Evolutionary conservation across 2,888 invertebrate species (phyloP).

Genomic region (Junonia oenone): DNA sequence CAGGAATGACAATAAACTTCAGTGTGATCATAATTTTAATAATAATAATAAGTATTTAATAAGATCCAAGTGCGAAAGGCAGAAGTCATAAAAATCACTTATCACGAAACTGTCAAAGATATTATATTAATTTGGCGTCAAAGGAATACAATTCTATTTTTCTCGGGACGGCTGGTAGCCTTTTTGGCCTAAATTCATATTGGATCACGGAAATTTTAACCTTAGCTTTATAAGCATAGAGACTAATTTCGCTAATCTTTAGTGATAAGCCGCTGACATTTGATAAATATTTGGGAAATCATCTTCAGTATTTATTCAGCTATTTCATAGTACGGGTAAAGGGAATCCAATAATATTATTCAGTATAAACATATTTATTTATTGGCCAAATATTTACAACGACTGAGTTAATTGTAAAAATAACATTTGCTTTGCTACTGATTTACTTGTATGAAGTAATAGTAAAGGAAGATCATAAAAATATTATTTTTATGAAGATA

Average conservation of each 20-base stretch:
- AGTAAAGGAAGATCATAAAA: background rate
- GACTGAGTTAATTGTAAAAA: background rate
- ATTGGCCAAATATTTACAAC: background rate
- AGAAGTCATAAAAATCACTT: constrained; percentile 14
- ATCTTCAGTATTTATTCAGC: constrained; percentile 8
- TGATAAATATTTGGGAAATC: constrained; percentile 9
- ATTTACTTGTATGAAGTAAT: background rate
- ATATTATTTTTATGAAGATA: no score
- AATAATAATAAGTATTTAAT: background rate
- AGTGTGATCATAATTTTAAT: background rate
- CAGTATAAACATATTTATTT: background rate
- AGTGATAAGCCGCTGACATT: background rate
- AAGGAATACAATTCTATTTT: constrained; percentile 21
- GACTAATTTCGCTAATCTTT: background rate
- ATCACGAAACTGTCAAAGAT: constrained; percentile 11
- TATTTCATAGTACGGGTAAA: background rate
- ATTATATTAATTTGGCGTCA: constrained; percentile 19
- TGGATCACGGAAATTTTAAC: background rate
- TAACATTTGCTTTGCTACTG: background rate
- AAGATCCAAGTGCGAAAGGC: constrained; percentile 6
- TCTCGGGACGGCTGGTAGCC: background rate
- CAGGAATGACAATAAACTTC: no score
- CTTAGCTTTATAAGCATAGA: background rate
- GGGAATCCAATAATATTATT: background rate
- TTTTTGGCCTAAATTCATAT: background rate